A percentile compares a stretch with the other conserved stretches of the same genome.
Evolutionary conservation across 1,140 invertebrate genomes (phyloP).

Genomic region (Drosophila subpulchrella): DNA sequence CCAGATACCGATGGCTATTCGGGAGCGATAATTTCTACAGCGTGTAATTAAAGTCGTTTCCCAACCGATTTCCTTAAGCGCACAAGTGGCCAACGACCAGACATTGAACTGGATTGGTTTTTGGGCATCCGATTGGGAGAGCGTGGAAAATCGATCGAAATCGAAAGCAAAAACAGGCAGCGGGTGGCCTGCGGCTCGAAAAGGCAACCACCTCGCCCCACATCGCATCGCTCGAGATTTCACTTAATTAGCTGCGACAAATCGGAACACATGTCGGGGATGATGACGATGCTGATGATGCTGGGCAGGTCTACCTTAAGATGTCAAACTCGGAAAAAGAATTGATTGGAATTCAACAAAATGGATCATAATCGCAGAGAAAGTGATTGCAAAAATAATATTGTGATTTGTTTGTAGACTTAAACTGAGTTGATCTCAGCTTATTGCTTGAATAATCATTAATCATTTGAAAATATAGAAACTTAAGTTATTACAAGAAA

Average conservation of each 20-base stretch:
- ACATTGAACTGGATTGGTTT: constrained; percentile 57
- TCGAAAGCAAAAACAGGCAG: constrained; percentile 55
- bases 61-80: constrained; percentile 60
- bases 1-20: constrained; percentile 53
- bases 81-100: constrained; percentile 34
- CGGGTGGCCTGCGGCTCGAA: constrained; percentile 46
- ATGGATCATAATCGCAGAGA: neutral
- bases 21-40: constrained; percentile 62
- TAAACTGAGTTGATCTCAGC: no score
- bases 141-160: constrained; percentile 50
- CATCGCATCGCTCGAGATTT: constrained; percentile 41
- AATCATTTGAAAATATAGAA: no score
- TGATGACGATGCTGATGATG: neutral
- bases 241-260: constrained; percentile 70
- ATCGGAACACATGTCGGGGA: constrained; percentile 47
- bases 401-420: no score
- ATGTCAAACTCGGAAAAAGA: neutral
- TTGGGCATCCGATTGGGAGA: constrained; percentile 17
- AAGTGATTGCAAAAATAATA: neutral
- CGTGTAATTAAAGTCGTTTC: constrained; percentile 63
- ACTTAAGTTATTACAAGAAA: no score
- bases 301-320: neutral
- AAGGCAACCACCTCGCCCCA: constrained; percentile 23
- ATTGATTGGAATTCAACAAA: no score
- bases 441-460: no score